phyloP scores from a whole-genome alignment of 2,888 invertebrate genomes.

The Diaprepes abbreviatus region DNA sequence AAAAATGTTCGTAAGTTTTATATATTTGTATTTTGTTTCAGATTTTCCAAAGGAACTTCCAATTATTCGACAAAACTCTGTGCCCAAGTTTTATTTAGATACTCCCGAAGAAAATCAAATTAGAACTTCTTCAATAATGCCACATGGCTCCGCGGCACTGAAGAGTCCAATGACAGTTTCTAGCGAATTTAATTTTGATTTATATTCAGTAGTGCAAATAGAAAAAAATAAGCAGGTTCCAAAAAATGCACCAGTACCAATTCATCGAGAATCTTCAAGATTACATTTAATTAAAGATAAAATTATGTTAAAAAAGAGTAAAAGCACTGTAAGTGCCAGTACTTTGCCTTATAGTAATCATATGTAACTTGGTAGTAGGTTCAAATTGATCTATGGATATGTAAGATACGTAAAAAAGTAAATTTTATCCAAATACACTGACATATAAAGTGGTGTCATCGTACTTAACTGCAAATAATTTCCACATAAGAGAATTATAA shows the following conservation, averaged over 20 bases:
- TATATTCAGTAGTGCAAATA: constrained; percentile 66
- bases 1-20: no score
- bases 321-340: constrained; percentile 55
- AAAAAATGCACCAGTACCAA: constrained; percentile 49
- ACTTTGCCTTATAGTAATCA: constrained; percentile 56
- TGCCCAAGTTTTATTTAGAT: constrained; percentile 67
- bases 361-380: constrained; percentile 45
- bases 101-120: constrained; percentile 63
- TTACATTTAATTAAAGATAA: constrained; percentile 57
- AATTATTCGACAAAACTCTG: constrained; percentile 65
- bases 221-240: constrained; percentile 58
- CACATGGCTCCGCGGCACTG: constrained; percentile 58
- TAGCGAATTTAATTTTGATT: constrained; percentile 60
- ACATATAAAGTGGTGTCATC: no score
- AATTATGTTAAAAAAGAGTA: constrained; percentile 58
- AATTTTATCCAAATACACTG: no score
- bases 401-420: no score
- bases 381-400: no score
- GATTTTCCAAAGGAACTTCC: constrained; percentile 62
- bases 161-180: constrained; percentile 61
- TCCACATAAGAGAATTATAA: no score
- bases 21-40: not conserved
- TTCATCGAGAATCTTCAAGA: constrained; percentile 52
- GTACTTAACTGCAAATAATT: no score
- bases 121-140: constrained; percentile 57